Evolutionary conservation across 2,113 vertebrate genomes (phyloP), one percentile per base, ranked within the genome.

Genomic region (Athene noctua): DNA sequence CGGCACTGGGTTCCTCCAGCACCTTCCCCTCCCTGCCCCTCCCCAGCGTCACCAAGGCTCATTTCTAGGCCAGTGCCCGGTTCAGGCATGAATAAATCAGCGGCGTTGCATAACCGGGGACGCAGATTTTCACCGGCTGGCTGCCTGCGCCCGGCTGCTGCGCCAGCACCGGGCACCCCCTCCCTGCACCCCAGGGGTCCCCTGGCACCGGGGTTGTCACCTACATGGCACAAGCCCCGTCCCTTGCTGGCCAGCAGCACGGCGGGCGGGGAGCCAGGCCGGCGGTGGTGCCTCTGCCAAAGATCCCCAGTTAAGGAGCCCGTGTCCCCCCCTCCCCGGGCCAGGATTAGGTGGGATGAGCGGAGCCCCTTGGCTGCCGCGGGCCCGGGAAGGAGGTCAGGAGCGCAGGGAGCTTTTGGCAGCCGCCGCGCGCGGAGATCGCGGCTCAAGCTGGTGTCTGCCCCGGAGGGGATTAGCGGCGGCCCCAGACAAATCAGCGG

Each of bases 1-100:
- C 44, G 16, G 16, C 44, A 16, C 18, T 1, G 27, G 58, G 52
- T 0, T 6, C 27, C 78, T 63, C 25, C 6, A 6, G 30, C 61
- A 3, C 3, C 80, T 15, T 8, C 49, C 29, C 72, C 27, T 52
- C 62, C 26, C 67, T 54, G 86, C 90, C 54, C 62, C 71, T 86
- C 72, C 72, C 67, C 19, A 11, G 4, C 95, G 54, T 8, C 12
- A 3, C 66, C 22, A 10, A 32, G 85, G 77, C 94, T 91, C 2
- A 80, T 96, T 97, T 97, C 96, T 97, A 96, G 95, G 96, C 96
- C 96, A 96, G 66, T 66, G 85, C 92, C 88, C 44, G 46, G 95
- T 85, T 95, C 94, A 95, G 96, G 72, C 95, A 73, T 91, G 94
- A 96, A 97, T 94, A 95, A 93, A 92, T 93, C 77, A 79, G 86